Percentiles rank a stretch among this genome's conserved stretches.
Conservation (phyloP, 2,113 vertebrate species). For the Cnemophilus loriae region DNA sequence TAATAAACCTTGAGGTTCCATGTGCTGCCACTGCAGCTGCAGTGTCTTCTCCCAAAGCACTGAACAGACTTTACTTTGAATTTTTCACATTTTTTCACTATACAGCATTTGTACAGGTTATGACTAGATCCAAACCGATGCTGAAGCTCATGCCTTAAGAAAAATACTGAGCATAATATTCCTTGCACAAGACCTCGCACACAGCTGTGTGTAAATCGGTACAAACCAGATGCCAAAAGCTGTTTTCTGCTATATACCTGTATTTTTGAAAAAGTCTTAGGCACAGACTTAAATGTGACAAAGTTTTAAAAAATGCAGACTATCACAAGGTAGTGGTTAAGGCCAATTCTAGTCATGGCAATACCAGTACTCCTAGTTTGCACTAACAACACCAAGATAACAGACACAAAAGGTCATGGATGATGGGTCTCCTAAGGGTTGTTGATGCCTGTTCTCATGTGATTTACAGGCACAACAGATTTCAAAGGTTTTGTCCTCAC, state of each 20-base stretch:
- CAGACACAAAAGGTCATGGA: not conserved
- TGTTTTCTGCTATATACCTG: not conserved
- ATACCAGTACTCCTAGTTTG: not conserved
- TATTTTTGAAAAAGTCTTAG: not conserved
- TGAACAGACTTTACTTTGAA: not conserved
- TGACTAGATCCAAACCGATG: not conserved
- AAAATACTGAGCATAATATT: not conserved
- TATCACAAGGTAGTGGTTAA: not conserved
- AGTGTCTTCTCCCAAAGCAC: not conserved
- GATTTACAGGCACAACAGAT: not conserved
- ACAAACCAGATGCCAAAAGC: not conserved
- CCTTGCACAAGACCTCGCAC: not conserved
- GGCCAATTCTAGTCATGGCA: not conserved
- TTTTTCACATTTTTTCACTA: not conserved
- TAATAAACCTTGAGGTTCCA: not conserved
- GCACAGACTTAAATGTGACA: not conserved
- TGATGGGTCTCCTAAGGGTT: not conserved
- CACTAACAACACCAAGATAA: not conserved
- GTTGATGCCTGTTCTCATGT: not conserved
- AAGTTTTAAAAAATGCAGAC: not conserved
- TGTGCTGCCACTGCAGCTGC: fast-evolving
- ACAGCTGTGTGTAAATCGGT: not conserved
- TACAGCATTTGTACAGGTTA: not conserved
- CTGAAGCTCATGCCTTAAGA: not conserved
- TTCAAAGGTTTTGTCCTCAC: not conserved